phyloP scores from a whole-genome alignment of 2,113 vertebrate genomes.

The Scomber scombrus region DNA sequence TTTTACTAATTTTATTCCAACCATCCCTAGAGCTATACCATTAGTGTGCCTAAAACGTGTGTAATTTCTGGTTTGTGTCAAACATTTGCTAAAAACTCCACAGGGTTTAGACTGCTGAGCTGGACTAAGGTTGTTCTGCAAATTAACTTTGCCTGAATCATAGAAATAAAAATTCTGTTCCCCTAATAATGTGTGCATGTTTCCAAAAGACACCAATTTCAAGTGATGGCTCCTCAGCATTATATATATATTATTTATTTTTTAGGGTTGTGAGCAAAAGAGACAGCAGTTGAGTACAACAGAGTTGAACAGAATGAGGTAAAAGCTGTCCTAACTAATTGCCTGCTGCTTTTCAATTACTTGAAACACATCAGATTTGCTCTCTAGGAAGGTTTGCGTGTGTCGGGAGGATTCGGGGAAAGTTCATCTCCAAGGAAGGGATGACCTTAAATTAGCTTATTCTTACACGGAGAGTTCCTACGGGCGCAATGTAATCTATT shows the following conservation, averaged over 20 bases:
- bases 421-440: constrained; percentile 29
- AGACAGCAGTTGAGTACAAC: background rate
- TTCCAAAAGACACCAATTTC: background rate
- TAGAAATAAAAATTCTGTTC: background rate
- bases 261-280: background rate
- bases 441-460: constrained; percentile 59
- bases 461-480: constrained; percentile 51
- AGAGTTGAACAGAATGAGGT: constrained; percentile 9
- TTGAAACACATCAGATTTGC: constrained; percentile 52
- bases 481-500: constrained; percentile 65
- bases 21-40: too few relatives aligned
- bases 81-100: too few relatives aligned
- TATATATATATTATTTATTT: background rate
- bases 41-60: too few relatives aligned
- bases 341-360: constrained; percentile 61
- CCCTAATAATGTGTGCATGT: background rate
- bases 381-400: constrained; percentile 50
- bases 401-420: constrained; percentile 25
- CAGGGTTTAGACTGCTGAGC: too few relatives aligned
- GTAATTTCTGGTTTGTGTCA: too few relatives aligned
- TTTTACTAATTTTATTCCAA: too few relatives aligned
- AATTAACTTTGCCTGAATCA: background rate
- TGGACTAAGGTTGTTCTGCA: background rate
- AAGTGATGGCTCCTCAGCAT: background rate
- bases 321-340: constrained; percentile 39